These are phyloP conservation scores for Solea senegalensis DNA, from an alignment of 2,113 vertebrate species.

Conservation along the genomic window DNA sequence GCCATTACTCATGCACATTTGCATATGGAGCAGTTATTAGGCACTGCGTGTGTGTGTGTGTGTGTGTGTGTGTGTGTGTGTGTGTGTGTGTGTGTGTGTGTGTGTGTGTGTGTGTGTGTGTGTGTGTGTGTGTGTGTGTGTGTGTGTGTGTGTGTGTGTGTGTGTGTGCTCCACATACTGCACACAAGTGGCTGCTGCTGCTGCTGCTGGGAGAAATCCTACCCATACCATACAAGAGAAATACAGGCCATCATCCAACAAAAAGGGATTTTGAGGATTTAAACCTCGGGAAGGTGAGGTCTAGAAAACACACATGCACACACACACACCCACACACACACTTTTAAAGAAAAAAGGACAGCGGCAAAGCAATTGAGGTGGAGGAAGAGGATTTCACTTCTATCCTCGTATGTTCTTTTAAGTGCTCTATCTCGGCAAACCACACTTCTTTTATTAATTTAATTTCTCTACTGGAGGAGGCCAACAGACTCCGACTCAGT, in stretches of 20 bases:
- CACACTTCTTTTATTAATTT: conserved; percentile 81
- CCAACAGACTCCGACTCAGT: conserved; percentile 57
- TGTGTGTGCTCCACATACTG: conserved; percentile 41
- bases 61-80: background rate
- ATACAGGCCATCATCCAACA: conserved; percentile 59
- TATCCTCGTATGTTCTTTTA: conserved; percentile 62
- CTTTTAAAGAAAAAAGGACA: conserved; percentile 50
- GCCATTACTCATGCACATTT: no score
- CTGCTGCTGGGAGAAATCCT: conserved; percentile 60
- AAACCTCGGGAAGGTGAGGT: conserved; percentile 63
- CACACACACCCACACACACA: conserved; percentile 23
- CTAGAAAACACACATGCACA: conserved; percentile 24
- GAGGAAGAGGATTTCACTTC: conserved; percentile 52
- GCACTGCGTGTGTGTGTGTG: no score
- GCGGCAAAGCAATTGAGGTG: conserved; percentile 42
- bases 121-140: background rate
- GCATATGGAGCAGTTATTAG: no score
- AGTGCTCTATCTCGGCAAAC: conserved; percentile 69
- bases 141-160: background rate
- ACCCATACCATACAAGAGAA: conserved; percentile 51
- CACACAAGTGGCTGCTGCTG: conserved; percentile 55
- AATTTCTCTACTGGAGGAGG: conserved; percentile 66
- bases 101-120: background rate
- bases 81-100: background rate
- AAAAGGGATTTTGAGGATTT: conserved; percentile 72